phyloP scores from a whole-genome alignment of 2,888 invertebrate species.

The Eupithecia subfuscata region DNA sequence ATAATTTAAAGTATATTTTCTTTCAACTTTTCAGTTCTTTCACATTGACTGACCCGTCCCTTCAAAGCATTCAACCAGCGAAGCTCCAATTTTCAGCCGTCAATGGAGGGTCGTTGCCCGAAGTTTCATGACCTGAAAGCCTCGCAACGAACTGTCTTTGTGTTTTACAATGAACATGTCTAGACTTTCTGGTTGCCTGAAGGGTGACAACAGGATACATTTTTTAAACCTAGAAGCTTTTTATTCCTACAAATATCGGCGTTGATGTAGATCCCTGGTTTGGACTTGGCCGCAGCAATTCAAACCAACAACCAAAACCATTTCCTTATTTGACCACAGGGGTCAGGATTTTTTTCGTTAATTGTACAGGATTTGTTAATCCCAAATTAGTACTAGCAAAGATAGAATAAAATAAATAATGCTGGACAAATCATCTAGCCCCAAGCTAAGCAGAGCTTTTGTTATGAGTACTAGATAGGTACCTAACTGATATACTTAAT shows the following conservation, averaged over 20 bases:
- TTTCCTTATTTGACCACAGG: too few species aligned
- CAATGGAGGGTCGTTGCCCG: slow-evolving; percentile 18
- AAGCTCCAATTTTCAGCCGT: slow-evolving; percentile 9
- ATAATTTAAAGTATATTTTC: not conserved
- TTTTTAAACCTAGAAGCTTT: not conserved
- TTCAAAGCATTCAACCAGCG: not conserved
- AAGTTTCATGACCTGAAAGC: slow-evolving; percentile 16
- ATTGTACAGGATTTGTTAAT: too few species aligned
- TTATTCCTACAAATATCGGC: not conserved
- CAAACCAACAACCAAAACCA: not conserved
- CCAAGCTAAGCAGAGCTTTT: too few species aligned
- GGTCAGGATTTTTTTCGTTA: too few species aligned
- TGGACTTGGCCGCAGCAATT: not conserved
- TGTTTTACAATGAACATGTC: slow-evolving; percentile 15
- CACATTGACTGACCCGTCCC: not conserved
- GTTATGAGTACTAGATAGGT: too few species aligned
- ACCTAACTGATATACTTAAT: too few species aligned
- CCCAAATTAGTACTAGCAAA: too few species aligned
- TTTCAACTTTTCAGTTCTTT: not conserved
- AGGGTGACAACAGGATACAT: slow-evolving; percentile 8
- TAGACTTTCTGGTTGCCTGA: slow-evolving; percentile 7
- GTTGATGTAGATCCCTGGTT: not conserved
- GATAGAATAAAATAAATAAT: too few species aligned
- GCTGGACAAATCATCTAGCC: too few species aligned
- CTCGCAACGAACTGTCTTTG: not conserved